Conservation (phyloP, 2,888 invertebrate genomes). For the Dioctria linearis region DNA sequence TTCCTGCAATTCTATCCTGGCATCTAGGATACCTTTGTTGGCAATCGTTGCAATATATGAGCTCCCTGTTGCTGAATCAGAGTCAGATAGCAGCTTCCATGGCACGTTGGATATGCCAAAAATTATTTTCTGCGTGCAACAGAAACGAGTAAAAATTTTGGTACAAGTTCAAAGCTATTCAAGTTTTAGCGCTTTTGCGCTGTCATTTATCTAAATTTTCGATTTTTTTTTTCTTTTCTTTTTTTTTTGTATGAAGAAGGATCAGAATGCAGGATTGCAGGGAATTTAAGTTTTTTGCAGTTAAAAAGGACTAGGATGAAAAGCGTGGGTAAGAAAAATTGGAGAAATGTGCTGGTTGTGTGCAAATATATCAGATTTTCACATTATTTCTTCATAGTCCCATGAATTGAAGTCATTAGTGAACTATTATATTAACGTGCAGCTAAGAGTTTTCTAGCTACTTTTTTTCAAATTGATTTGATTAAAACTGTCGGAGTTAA, state of each 20-base stretch:
- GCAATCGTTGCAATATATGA: constrained; percentile 32
- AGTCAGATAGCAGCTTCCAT: constrained; percentile 32
- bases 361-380: too few relatives aligned
- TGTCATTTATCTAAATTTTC: constrained; percentile 48
- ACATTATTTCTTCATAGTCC: too few relatives aligned
- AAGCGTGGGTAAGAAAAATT: too few relatives aligned
- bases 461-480: too few relatives aligned
- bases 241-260: neutral
- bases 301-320: too few relatives aligned
- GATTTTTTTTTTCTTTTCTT: neutral
- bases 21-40: constrained; percentile 41
- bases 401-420: too few relatives aligned
- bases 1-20: constrained; percentile 27
- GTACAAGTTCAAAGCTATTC: constrained; percentile 42
- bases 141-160: constrained; percentile 27
- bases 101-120: constrained; percentile 30
- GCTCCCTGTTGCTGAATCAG: constrained; percentile 51
- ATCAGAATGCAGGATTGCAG: constrained; percentile 29
- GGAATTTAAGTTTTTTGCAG: constrained; percentile 30
- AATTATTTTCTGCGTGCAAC: constrained; percentile 45
- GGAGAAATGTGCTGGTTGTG: too few relatives aligned
- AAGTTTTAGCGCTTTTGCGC: constrained; percentile 43
- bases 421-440: too few relatives aligned
- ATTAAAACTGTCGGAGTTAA: too few relatives aligned
- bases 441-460: too few relatives aligned